phyloP scores from a whole-genome alignment of 2,113 vertebrate genomes.

The Urocolius indicus region DNA sequence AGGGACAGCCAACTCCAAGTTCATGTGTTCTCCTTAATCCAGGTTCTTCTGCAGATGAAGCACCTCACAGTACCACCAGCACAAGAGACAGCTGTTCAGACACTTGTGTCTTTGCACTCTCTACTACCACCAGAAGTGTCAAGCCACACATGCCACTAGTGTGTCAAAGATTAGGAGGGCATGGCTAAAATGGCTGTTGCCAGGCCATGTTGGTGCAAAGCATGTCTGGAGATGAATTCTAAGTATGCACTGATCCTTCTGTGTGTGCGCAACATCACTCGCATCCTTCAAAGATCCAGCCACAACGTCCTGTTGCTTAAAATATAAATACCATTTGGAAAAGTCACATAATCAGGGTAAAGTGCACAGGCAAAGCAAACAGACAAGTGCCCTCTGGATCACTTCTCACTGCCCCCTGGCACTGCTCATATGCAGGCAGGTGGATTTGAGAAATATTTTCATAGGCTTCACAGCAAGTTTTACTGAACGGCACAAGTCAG shows the following conservation, averaged over 20 bases:
- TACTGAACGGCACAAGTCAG: neutral
- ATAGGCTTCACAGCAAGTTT: neutral
- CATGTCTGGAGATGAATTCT: neutral
- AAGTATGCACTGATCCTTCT: rapidly evolving
- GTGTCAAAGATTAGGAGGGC: neutral
- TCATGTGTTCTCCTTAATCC: neutral
- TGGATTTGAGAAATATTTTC: neutral
- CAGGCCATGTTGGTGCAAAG: rapidly evolving
- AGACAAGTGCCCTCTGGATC: neutral
- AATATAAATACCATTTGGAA: neutral
- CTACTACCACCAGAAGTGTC: neutral
- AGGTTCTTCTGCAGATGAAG: neutral
- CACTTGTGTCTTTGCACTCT: neutral
- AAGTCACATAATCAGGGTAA: neutral
- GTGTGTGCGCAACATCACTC: rapidly evolving
- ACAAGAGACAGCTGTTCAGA: neutral
- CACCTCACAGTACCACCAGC: rapidly evolving
- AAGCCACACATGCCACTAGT: rapidly evolving
- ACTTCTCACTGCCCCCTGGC: no score
- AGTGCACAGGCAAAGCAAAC: slow-evolving; percentile 31
- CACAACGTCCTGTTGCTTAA: neutral
- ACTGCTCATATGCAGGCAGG: neutral
- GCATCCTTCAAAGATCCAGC: neutral
- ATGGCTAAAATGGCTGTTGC: neutral
- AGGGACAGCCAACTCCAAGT: rapidly evolving